Evolutionary conservation across 2,113 vertebrate genomes (phyloP), one percentile per base, ranked within the genome.

Genomic region (Indicator maculatus): DNA sequence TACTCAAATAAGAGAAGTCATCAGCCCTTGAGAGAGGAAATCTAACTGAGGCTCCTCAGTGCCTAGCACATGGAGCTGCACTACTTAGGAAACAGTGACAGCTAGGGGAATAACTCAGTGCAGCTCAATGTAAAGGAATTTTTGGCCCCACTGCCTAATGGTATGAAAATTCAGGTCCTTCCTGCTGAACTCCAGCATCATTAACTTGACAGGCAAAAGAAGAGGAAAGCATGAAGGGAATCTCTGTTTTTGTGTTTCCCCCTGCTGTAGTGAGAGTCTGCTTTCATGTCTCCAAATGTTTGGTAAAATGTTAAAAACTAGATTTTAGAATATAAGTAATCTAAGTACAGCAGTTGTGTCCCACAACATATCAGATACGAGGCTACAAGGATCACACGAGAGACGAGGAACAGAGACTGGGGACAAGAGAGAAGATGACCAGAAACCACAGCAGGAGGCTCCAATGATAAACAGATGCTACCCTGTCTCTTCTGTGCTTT

Each of bases 21-120:
- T 86, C 11, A 60, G 69, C 41, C 50, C 66, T 72, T 1, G 12
- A 75, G 61, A 88, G 70, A 84, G 58, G 47, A 93, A 90, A 83
- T 71, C 58, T 81, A 93, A 86, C 80, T 75, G 81, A 75, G 77
- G 50, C 21, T 86, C 59, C 89, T 84, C 21, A 39, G 59, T 79
- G 70, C 55, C 77, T 79, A 74, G 64, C 27, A 59, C 11, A 45
- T n/a, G 31, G 77, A 84, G 30, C 41, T 82, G 50, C 64, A 31
- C 27, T 84, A 12, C 72, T 93, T 64, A 67, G 56, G 73, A 92
- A 91, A 83, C 33, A 78, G 70, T 93, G 86, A 84, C 73, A 92
- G 77, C 66, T 67, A 89, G 66, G 90, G 88, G 71, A 92, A 61
- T 63, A 90, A 76, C 31, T 70, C 74, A 10, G 39, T 16, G 50